Evolutionary conservation across 2,113 vertebrate species (phyloP).

Genomic region (Campylomormyrus tamandua): DNA sequence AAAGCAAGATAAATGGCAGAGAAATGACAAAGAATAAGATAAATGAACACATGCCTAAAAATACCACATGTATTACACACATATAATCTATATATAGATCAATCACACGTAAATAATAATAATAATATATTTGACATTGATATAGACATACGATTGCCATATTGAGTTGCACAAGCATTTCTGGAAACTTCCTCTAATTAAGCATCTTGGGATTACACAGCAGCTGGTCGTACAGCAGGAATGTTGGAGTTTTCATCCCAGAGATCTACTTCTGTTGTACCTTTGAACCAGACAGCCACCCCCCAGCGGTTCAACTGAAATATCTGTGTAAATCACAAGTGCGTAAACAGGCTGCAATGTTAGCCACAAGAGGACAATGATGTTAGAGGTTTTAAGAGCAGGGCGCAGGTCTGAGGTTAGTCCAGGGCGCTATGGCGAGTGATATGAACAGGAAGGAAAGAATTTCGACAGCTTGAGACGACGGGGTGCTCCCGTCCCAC

Average conservation of each 20-base stretch:
- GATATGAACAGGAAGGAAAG: not conserved
- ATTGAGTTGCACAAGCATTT: not conserved
- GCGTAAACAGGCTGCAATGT: not conserved
- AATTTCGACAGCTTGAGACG: not conserved
- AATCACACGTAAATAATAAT: not conserved
- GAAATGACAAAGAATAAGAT: not conserved
- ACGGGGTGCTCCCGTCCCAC: not conserved
- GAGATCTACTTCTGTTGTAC: not conserved
- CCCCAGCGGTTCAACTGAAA: not conserved
- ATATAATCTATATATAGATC: slow-evolving; percentile 1
- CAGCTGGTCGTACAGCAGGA: not conserved
- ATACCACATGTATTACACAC: not conserved
- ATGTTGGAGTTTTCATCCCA: not conserved
- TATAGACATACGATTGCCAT: not conserved
- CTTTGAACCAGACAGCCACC: not conserved
- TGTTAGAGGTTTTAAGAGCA: not conserved
- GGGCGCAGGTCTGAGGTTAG: not conserved
- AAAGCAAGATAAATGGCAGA: not conserved
- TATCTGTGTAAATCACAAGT: not conserved
- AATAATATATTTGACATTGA: not conserved
- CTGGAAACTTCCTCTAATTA: not conserved
- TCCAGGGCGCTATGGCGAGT: not conserved
- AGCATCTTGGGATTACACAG: not conserved
- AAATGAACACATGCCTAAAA: not conserved
- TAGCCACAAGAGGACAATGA: not conserved